A percentile compares a stretch with the other conserved stretches of the same genome.
phyloP scores from a whole-genome alignment of 2,888 invertebrate species.

The Coleophora deauratella region DNA sequence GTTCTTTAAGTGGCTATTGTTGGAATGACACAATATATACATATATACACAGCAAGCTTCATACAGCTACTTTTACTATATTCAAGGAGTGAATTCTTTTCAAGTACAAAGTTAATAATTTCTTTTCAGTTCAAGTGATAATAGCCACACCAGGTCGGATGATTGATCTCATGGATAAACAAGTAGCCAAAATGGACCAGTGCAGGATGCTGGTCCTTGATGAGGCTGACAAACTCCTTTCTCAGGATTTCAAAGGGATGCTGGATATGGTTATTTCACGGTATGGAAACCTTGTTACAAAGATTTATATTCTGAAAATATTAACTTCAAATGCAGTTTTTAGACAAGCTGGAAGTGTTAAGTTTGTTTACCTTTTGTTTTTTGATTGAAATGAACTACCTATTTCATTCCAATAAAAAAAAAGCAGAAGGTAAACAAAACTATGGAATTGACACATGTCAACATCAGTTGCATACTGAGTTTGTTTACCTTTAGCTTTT shows the following conservation, averaged over 20 bases:
- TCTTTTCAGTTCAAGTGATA: slow-evolving; percentile 91
- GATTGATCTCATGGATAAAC: slow-evolving; percentile 99
- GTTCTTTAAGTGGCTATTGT: too few relatives aligned
- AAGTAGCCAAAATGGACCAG: slow-evolving; percentile 93
- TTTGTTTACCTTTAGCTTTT: not conserved
- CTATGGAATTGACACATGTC: too few relatives aligned
- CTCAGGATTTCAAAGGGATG: slow-evolving; percentile 99
- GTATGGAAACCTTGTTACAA: slow-evolving; percentile 26
- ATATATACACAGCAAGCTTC: too few relatives aligned
- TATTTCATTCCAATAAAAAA: too few relatives aligned
- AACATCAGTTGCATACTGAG: too few relatives aligned
- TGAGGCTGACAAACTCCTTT: slow-evolving; percentile 99
- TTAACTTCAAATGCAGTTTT: slow-evolving; percentile 1
- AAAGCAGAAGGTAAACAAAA: too few relatives aligned
- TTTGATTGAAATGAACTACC: too few relatives aligned
- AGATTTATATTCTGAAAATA: not conserved
- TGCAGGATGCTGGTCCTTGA: slow-evolving; percentile 98
- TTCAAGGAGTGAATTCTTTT: too few relatives aligned
- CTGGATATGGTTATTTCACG: slow-evolving; percentile 94
- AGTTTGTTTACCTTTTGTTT: not conserved
- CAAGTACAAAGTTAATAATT: slow-evolving; percentile 1
- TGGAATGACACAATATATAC: too few relatives aligned
- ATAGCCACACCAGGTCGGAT: slow-evolving; percentile 99
- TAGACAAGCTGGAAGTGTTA: not conserved
- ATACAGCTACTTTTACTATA: too few relatives aligned